A percentile compares a stretch with the other conserved stretches of the same genome.
phyloP scores from a whole-genome alignment of 2,888 invertebrate species.

The Drosophila vallismaia region DNA sequence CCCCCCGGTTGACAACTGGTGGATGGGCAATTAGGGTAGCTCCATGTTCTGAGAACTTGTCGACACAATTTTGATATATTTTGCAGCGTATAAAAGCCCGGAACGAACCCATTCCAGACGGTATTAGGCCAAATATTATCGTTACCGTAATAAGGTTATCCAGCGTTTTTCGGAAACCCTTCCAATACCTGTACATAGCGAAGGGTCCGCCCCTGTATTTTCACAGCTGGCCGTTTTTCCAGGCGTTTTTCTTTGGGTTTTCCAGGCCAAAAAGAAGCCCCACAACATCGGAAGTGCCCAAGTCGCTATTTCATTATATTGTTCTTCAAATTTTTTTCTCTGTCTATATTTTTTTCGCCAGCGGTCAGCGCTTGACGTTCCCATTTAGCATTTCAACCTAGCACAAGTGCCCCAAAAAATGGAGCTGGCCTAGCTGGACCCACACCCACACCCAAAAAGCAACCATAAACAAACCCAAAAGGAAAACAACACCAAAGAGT shows the following conservation, averaged over 20 bases:
- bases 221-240: constrained; percentile 67
- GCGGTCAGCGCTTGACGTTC: constrained; percentile 70
- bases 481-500: background rate
- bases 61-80: constrained; percentile 45
- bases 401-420: constrained; percentile 38
- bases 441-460: background rate
- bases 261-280: constrained; percentile 67
- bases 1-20: constrained; percentile 9
- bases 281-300: constrained; percentile 59
- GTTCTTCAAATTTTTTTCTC: constrained; percentile 13
- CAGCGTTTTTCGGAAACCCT: background rate
- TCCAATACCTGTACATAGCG: background rate
- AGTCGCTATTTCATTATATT: constrained; percentile 46
- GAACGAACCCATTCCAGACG: background rate
- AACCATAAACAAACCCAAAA: background rate
- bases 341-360: constrained; percentile 28
- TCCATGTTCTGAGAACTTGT: constrained; percentile 58
- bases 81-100: constrained; percentile 29
- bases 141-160: constrained; percentile 28
- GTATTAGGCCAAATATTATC: constrained; percentile 28
- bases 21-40: constrained; percentile 13
- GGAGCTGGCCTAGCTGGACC: constrained; percentile 36
- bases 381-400: constrained; percentile 60
- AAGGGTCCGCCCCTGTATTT: constrained; percentile 47
- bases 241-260: constrained; percentile 54